Conservation (phyloP, 2,113 vertebrate genomes). For the Istiophorus platypterus region DNA sequence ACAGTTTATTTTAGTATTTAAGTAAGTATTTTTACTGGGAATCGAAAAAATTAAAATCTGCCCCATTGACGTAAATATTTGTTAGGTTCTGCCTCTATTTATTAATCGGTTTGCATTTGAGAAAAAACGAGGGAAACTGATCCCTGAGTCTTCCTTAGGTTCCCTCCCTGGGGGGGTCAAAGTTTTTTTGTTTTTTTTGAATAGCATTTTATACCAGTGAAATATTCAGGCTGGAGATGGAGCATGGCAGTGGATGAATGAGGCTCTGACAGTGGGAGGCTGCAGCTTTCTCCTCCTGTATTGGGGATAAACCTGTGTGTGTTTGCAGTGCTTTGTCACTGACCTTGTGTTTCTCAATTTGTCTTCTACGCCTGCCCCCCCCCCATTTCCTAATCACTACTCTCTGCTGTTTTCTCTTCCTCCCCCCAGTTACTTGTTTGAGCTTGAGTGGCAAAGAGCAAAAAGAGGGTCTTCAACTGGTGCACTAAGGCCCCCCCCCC, state of each 20-base stretch:
- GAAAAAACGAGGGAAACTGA: too few species aligned
- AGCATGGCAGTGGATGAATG: background rate
- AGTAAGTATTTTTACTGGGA: background rate
- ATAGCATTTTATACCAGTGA: too few species aligned
- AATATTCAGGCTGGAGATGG: too few species aligned
- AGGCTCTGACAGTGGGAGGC: background rate
- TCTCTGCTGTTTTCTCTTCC: constrained; percentile 1
- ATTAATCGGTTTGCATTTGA: too few species aligned
- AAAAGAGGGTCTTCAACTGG: constrained; percentile 24
- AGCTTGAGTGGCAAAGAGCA: constrained; percentile 54
- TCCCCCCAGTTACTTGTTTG: constrained; percentile 41
- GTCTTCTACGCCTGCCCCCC: constrained; percentile 14
- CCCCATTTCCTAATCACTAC: background rate
- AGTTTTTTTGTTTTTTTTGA: too few species aligned
- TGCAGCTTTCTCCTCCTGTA: constrained; percentile 12
- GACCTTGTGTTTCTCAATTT: constrained; percentile 43
- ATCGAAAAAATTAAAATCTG: background rate
- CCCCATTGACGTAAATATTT: background rate
- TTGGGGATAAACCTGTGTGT: constrained; percentile 16
- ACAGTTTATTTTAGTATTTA: background rate
- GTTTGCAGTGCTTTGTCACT: constrained; percentile 6
- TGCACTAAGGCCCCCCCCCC: constrained; percentile 21
- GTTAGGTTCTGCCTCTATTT: background rate
- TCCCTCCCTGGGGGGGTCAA: too few species aligned
- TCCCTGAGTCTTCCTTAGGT: too few species aligned